phyloP scores from a whole-genome alignment of 1,140 invertebrate genomes.

The Goniozus legneri region DNA sequence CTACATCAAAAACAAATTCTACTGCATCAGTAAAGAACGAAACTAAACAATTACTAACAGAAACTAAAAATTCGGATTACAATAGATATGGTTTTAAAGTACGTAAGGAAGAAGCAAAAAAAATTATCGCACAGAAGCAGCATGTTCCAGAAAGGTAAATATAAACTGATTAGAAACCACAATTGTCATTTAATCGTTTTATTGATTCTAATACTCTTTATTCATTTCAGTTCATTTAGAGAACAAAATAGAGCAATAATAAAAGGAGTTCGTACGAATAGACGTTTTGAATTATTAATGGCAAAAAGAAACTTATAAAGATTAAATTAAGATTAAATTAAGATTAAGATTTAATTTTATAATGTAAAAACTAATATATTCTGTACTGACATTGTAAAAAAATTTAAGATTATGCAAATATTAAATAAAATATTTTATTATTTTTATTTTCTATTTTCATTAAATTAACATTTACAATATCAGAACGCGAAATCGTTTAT shows the following conservation, averaged over 20 bases:
- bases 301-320: too few species aligned
- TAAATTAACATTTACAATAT: too few species aligned
- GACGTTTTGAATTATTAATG: constrained; percentile 67
- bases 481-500: too few species aligned
- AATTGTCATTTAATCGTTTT: constrained; percentile 1
- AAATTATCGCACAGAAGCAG: constrained; percentile 24
- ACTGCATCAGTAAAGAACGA: not conserved
- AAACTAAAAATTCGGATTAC: constrained; percentile 25
- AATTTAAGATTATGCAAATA: too few species aligned
- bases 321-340: too few species aligned
- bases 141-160: constrained; percentile 11
- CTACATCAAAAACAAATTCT: not conserved
- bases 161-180: constrained; percentile 8
- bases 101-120: constrained; percentile 30
- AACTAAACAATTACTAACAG: constrained; percentile 7
- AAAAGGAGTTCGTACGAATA: constrained; percentile 62
- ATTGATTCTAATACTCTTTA: constrained; percentile 1
- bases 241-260: constrained; percentile 51
- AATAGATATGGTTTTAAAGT: constrained; percentile 53
- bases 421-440: too few species aligned
- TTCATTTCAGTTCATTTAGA: constrained; percentile 14
- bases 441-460: too few species aligned
- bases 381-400: too few species aligned
- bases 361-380: too few species aligned
- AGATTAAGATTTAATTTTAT: too few species aligned